Conservation (phyloP, 2,113 vertebrate genomes). For the Clinocottus analis region DNA sequence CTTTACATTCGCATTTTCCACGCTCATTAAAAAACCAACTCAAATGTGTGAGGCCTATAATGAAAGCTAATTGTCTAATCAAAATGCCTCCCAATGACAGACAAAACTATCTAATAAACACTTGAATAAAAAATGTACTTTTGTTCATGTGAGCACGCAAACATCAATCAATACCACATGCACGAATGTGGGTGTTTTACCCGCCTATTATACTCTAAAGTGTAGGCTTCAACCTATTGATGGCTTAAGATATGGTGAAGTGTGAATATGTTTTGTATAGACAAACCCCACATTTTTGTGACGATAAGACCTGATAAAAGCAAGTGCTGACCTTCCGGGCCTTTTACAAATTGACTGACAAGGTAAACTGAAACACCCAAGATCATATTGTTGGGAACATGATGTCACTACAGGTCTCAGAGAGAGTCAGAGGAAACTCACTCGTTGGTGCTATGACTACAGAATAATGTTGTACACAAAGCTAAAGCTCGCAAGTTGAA, state of each 20-base stretch:
- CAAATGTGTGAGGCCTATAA: background rate
- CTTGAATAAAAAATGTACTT: background rate
- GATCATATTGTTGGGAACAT: conserved; percentile 47
- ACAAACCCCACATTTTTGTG: conserved; percentile 42
- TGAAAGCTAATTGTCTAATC: background rate
- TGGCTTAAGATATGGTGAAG: conserved; percentile 25
- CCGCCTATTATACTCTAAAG: background rate
- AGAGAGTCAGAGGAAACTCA: conserved; percentile 14
- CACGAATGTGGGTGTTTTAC: background rate
- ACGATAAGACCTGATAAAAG: conserved; percentile 46
- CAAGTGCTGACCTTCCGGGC: conserved; percentile 38
- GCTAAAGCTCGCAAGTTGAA: background rate
- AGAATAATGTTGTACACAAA: conserved; percentile 9
- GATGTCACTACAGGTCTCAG: conserved; percentile 51
- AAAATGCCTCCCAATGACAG: background rate
- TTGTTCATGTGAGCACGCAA: background rate
- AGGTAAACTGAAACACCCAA: conserved; percentile 65
- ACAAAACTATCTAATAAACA: background rate
- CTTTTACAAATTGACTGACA: conserved; percentile 59
- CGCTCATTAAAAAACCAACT: background rate
- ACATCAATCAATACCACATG: conserved; percentile 7
- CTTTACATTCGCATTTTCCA: background rate
- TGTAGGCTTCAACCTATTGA: background rate
- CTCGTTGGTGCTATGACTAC: conserved; percentile 17
- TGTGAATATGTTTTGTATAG: conserved; percentile 29